Percentiles rank a stretch among this genome's conserved stretches.
These are phyloP conservation scores for Gambelia wislizenii DNA, from an alignment of 2,797 vertebrate genomes.

Conservation along the genomic window DNA sequence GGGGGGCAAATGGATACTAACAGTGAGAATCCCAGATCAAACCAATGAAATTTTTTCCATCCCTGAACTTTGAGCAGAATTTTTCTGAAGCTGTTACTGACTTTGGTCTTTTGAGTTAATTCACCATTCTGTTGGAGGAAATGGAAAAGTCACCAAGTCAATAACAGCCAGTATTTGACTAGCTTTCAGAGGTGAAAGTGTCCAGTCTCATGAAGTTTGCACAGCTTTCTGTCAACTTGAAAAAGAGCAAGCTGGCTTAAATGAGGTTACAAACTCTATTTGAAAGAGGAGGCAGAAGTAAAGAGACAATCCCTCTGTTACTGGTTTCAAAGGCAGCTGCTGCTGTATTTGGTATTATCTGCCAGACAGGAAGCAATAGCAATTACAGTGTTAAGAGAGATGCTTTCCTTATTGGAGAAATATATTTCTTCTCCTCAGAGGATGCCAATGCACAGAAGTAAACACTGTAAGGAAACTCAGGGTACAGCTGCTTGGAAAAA, in stretches of 20 bases:
- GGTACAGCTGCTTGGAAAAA: conserved; percentile 1
- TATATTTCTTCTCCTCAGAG: not conserved
- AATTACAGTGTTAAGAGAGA: not conserved
- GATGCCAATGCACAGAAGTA: not conserved
- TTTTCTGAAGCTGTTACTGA: not conserved
- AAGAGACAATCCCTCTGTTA: not conserved
- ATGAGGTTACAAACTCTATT: not conserved
- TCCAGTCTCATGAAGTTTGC: not conserved
- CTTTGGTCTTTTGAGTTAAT: not conserved
- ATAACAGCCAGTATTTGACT: not conserved
- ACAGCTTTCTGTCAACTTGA: not conserved
- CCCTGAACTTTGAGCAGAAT: not conserved
- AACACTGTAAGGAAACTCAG: not conserved
- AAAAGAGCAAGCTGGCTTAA: not conserved
- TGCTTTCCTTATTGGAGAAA: not conserved
- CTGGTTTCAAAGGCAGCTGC: not conserved
- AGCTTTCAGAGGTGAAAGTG: not conserved
- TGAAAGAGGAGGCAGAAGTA: not conserved
- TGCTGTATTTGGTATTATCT: not conserved
- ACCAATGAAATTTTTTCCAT: not conserved
- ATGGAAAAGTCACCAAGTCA: not conserved
- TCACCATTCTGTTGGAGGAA: not conserved
- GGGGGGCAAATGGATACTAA: not conserved
- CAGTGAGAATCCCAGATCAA: not conserved
- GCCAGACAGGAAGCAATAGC: not conserved